Evolutionary conservation across 2,113 vertebrate species (phyloP), one percentile per base, ranked within the genome.

Genomic region (Xerus inauris): DNA sequence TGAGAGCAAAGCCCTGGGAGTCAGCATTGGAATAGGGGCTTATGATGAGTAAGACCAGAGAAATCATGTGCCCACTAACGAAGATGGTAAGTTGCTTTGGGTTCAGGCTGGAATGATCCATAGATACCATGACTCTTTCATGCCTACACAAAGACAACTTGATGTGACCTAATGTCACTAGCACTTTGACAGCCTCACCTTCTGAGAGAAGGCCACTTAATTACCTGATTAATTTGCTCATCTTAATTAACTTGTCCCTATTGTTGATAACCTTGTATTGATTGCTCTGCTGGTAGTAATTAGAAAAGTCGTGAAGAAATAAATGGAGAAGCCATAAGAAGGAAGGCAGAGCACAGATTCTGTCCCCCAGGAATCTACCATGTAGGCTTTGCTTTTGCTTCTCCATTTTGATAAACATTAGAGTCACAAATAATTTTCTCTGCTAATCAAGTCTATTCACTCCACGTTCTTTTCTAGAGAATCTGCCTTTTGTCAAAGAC

Each of bases 171-270:
- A 40, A 80, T 59, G 91, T 93, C 87, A 72, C 69, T 79, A 84
- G 80, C 77, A 95, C 45, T 79, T 89, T 73, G 28, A 91, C 75
- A 94, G 69, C n/a, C 87, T 97, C 95, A 94, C 95, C 95, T 89
- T 96, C 57, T 83, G 35, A 35, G 86, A 86, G 59, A 96, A 96
- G 91, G 89, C 93, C 93, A 91, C 87, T 96, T 97, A 97, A 96
- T 97, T 95, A 97, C 89, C 93, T 96, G 96, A 97, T 97, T 97
- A 91, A 97, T 97, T 97, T 80, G 93, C 57, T 96, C 97, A 94
- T 93, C 96, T 96, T 98, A 98, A 98, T 97, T 97, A 97, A 97
- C 95, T 96, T 93, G 93, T 93, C 94, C 83, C 57, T 95, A 93
- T 62, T 95, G 97, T 93, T 91, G 97, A 97, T 97, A 98, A 98